Conservation (phyloP, 2,113 vertebrate species). For the Larimichthys crocea region DNA sequence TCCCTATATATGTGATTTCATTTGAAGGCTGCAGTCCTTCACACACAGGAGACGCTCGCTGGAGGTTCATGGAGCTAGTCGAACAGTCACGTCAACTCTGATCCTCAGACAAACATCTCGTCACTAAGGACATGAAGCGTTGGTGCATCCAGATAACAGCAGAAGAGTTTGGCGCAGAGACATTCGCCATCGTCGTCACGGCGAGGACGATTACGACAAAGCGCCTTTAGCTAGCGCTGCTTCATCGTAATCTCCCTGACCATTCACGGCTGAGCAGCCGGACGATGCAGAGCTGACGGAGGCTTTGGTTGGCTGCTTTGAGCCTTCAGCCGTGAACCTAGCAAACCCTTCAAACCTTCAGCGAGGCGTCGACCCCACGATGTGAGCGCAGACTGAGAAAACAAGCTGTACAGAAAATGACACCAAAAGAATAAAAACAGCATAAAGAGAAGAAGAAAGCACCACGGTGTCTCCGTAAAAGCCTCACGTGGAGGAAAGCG, state of each 20-base stretch:
- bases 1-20: slow-evolving; percentile 40
- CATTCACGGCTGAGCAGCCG: too few relatives aligned
- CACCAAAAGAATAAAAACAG: slow-evolving; percentile 53
- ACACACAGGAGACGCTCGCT: slow-evolving; percentile 24
- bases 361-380: slow-evolving; percentile 16
- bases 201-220: too few relatives aligned
- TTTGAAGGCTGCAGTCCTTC: slow-evolving; percentile 39
- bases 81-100: too few relatives aligned
- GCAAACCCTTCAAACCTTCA: slow-evolving; percentile 32
- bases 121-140: too few relatives aligned
- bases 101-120: too few relatives aligned
- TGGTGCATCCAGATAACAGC: too few relatives aligned
- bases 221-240: background rate
- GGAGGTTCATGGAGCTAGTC: slow-evolving; percentile 33
- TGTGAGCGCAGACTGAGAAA: slow-evolving; percentile 36
- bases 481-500: slow-evolving; percentile 45
- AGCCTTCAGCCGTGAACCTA: background rate
- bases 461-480: slow-evolving; percentile 46
- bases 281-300: background rate
- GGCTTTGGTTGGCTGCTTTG: slow-evolving; percentile 11
- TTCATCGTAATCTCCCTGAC: background rate
- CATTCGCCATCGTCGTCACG: too few relatives aligned
- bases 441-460: slow-evolving; percentile 48
- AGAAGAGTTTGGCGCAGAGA: too few relatives aligned
- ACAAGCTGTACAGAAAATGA: slow-evolving; percentile 41